These are phyloP conservation scores for Zaprionus nigranus DNA, from an alignment of 1,140 invertebrate genomes.

Conservation along the genomic window DNA sequence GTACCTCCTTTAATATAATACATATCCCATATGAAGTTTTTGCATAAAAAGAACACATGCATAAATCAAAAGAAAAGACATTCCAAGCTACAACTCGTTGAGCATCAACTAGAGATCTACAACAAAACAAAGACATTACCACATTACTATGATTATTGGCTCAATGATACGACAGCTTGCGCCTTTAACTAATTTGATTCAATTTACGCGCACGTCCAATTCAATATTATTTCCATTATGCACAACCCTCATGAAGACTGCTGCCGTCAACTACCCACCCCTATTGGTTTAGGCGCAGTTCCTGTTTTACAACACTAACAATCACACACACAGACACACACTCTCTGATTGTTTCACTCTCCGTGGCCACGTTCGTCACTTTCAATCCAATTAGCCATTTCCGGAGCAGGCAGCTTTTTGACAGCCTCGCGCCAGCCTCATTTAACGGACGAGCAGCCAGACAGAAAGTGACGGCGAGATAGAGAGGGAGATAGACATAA, in stretches of 20 bases:
- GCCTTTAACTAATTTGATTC: conserved; percentile 5
- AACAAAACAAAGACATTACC: neutral
- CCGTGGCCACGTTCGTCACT: conserved; percentile 16
- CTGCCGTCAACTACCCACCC: conserved; percentile 9
- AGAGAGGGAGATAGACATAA: no score
- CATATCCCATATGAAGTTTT: no score
- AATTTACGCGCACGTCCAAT: conserved; percentile 16
- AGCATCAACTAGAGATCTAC: neutral
- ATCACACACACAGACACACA: conserved; percentile 20
- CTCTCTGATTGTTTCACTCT: conserved; percentile 27
- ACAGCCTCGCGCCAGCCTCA: conserved; percentile 41
- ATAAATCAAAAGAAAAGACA: no score
- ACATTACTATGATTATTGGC: neutral
- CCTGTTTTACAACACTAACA: conserved; percentile 48
- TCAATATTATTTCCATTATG: conserved; percentile 9
- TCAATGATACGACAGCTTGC: neutral
- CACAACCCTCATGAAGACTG: conserved; percentile 26
- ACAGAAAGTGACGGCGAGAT: neutral
- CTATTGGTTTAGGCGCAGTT: conserved; percentile 1
- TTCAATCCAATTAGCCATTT: conserved; percentile 69
- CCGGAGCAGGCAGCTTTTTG: conserved; percentile 69
- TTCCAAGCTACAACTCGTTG: no score
- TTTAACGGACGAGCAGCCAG: conserved; percentile 44
- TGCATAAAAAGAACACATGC: no score
- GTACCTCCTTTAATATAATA: no score